These are phyloP conservation scores for Homalodisca vitripennis DNA, from an alignment of 1,140 invertebrate genomes.

Conservation along the genomic window DNA sequence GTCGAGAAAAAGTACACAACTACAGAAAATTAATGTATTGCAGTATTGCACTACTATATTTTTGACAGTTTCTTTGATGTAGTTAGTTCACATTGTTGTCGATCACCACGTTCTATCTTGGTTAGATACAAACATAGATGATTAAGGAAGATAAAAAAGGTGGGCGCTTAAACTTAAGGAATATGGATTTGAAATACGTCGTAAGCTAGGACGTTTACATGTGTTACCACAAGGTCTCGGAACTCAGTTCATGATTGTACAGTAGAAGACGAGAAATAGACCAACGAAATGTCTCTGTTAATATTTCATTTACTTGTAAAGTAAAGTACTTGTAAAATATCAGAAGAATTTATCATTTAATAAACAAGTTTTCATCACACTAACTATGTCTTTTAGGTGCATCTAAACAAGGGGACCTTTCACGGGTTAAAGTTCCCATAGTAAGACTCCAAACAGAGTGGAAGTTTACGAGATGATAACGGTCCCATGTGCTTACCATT, in stretches of 20 bases:
- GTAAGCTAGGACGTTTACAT: constrained; percentile 44
- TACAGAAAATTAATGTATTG: constrained; percentile 49
- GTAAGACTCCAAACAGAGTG: too few species aligned
- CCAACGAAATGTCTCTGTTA: background rate
- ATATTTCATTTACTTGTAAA: background rate
- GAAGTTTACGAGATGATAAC: too few species aligned
- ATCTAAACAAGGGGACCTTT: too few species aligned
- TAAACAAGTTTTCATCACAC: too few species aligned
- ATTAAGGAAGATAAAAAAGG: constrained; percentile 48
- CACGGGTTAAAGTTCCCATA: too few species aligned
- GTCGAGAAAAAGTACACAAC: constrained; percentile 46
- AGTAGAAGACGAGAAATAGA: background rate
- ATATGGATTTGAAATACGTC: constrained; percentile 49
- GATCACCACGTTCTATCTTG: constrained; percentile 54
- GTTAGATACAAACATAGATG: constrained; percentile 51
- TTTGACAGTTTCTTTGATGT: constrained; percentile 52
- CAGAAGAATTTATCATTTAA: too few species aligned
- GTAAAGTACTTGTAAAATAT: too few species aligned
- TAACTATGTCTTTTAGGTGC: too few species aligned
- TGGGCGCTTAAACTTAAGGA: constrained; percentile 54
- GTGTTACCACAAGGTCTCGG: background rate
- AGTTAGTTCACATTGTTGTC: constrained; percentile 52
- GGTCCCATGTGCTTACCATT: too few species aligned
- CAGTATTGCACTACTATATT: constrained; percentile 49
- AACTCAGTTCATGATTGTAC: background rate